Base-by-base conservation (phyloP, 2,888 invertebrate genomes). In the Machimus atricapillus region DNA sequence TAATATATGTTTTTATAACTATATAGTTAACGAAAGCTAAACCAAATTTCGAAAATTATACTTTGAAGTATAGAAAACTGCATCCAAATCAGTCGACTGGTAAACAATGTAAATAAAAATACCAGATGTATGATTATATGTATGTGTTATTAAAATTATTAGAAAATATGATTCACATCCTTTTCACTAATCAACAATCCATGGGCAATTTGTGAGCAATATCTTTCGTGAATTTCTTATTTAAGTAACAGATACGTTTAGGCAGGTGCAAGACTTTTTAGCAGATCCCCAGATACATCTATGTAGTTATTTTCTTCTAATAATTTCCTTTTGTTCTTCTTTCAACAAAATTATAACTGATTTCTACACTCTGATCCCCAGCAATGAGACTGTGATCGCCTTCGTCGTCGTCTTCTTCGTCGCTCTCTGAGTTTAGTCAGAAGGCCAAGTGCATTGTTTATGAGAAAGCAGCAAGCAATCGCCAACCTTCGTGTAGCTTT, bases 361-460 rank as follows among this genome's bases (percentile, higher is more conserved):
- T 86, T 86, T 86, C 86, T 52, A 56, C 19, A 31, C 19, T 23
- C 31, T 23, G 34, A 16, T 77, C 56, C 77, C 46, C 16, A 34
- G 76, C n/a, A 81, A 66, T 66, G 12, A 52, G 78, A 56, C 37
- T 6, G 1, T 52, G 52, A 7, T 52, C 7, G 34, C 1, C n/a
- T 5, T 8, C 19, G 77, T 2, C 43, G 43, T 43, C 12, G 46
- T 5, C 37, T 56, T 14, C 37, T 5, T 2, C 37, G 37, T 40
- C 12, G 40, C 52, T 58, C 56, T 43, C 43, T 56, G 23, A 37
- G 56, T 58, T 85, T 66, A 37, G 40, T 16, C 9, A 56, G 40
- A 58, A 86, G 86, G 86, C 86, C 86, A 86, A 86, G 86, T 86
- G 78, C 86, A 86, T 86, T 86, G 86, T 86, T 86, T 31, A 86